Evolutionary conservation across 2,888 invertebrate species (phyloP).

Genomic region (Salpingus planirostris): DNA sequence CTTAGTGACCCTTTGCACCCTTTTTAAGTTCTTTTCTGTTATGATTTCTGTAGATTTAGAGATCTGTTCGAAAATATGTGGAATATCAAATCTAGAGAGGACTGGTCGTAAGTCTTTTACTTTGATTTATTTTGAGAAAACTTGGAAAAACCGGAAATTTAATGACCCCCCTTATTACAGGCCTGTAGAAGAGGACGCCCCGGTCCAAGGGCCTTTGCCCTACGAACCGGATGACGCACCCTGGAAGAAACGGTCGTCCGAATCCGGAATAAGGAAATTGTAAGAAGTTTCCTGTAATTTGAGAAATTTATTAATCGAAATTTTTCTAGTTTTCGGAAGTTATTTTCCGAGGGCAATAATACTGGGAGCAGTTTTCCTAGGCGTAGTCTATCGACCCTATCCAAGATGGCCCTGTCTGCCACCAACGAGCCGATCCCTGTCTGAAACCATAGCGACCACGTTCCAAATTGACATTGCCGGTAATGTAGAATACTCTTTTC

Average conservation of each 20-base stretch:
- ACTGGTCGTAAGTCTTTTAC: too few species aligned
- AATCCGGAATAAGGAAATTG: constrained; percentile 88
- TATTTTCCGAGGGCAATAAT: constrained; percentile 73
- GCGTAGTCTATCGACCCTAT: constrained; percentile 69
- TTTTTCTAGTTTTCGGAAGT: constrained; percentile 71
- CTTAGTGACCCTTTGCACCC: too few species aligned
- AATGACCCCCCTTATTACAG: constrained; percentile 26
- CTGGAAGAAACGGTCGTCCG: constrained; percentile 74
- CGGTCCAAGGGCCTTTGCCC: constrained; percentile 94
- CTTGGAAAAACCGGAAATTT: constrained; percentile 8
- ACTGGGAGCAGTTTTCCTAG: constrained; percentile 68
- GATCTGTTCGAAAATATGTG: too few species aligned
- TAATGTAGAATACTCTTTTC: too few species aligned
- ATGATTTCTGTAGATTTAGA: too few species aligned
- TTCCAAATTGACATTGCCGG: too few species aligned
- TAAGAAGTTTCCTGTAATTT: constrained; percentile 42
- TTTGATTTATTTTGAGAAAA: constrained; percentile 20
- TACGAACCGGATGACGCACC: constrained; percentile 96
- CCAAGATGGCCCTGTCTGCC: constrained; percentile 59
- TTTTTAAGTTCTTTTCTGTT: constrained; percentile 15
- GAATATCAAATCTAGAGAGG: too few species aligned
- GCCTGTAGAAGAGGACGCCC: constrained; percentile 66
- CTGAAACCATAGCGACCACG: too few species aligned
- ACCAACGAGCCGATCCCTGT: constrained; percentile 37
- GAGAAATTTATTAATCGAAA: not conserved